phyloP scores from a whole-genome alignment of 2,888 invertebrate genomes.

The Trilocha varians region DNA sequence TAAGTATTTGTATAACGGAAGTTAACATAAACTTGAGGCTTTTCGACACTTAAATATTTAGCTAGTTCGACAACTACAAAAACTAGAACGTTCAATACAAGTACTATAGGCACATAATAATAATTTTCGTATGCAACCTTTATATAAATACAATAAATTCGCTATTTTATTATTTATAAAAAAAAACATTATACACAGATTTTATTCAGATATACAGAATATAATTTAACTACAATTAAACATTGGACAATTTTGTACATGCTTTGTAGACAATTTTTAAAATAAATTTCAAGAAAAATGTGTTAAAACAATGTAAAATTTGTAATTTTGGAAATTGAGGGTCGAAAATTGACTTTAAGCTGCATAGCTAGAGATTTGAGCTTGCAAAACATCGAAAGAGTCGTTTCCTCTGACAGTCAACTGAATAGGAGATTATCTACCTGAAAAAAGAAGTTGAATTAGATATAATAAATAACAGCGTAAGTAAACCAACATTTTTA shows the following conservation, averaged over 20 bases:
- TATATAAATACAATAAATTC: too few relatives aligned
- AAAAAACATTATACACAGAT: background rate
- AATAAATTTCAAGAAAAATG: too few relatives aligned
- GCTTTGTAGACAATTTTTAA: background rate
- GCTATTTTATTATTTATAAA: constrained; percentile 3
- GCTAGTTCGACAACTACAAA: too few relatives aligned
- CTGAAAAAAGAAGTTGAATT: background rate
- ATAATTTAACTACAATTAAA: background rate
- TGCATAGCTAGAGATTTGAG: constrained; percentile 39
- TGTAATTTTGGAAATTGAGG: background rate
- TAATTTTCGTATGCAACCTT: too few relatives aligned
- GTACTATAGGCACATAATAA: too few relatives aligned
- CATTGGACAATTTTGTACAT: constrained; percentile 2
- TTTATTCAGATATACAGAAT: background rate
- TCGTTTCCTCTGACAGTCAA: constrained; percentile 12
- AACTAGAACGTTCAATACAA: too few relatives aligned
- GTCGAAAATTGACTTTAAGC: constrained; percentile 13
- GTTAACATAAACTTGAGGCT: too few relatives aligned
- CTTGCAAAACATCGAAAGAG: constrained; percentile 27
- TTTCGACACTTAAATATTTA: too few relatives aligned
- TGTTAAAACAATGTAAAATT: too few relatives aligned
- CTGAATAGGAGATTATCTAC: background rate
- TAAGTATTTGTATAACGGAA: too few relatives aligned
- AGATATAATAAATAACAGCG: too few relatives aligned
- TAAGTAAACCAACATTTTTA: too few relatives aligned